Conservation (phyloP, 2,888 invertebrate species). For the Tipula lateralis region DNA sequence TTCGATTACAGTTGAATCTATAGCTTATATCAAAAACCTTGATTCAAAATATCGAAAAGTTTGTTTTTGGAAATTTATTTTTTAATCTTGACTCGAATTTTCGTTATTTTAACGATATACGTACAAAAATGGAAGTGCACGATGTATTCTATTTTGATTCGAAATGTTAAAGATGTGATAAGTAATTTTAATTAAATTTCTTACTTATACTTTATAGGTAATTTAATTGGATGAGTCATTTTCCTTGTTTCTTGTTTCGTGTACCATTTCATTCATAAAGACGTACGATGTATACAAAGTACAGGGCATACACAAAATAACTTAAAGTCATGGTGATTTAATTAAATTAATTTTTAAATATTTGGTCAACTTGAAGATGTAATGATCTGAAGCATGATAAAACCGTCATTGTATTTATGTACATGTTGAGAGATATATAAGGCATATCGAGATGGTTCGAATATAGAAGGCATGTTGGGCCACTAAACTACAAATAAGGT, state of each 20-base stretch:
- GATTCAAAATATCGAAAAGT: background rate
- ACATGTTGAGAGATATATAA: too few species aligned
- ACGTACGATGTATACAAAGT: background rate
- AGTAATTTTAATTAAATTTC: conserved; percentile 24
- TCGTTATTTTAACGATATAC: background rate
- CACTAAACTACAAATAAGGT: background rate
- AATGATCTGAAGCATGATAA: background rate
- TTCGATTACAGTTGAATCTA: background rate
- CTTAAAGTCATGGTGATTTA: background rate
- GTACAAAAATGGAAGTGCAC: background rate
- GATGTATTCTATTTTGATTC: background rate
- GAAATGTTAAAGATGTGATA: conserved; percentile 24
- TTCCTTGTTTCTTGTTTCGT: background rate
- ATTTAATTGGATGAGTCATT: conserved; percentile 12
- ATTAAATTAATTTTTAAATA: background rate
- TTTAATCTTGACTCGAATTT: background rate
- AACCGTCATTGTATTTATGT: background rate
- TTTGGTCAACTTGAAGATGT: background rate
- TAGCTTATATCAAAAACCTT: background rate
- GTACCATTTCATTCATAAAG: background rate
- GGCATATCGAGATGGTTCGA: background rate
- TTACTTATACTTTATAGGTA: background rate
- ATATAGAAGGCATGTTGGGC: background rate
- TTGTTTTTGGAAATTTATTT: background rate
- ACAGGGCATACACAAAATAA: background rate